These are phyloP conservation scores for Pseudorectes ferrugineus DNA, from an alignment of 2,113 vertebrate species.

Conservation along the genomic window DNA sequence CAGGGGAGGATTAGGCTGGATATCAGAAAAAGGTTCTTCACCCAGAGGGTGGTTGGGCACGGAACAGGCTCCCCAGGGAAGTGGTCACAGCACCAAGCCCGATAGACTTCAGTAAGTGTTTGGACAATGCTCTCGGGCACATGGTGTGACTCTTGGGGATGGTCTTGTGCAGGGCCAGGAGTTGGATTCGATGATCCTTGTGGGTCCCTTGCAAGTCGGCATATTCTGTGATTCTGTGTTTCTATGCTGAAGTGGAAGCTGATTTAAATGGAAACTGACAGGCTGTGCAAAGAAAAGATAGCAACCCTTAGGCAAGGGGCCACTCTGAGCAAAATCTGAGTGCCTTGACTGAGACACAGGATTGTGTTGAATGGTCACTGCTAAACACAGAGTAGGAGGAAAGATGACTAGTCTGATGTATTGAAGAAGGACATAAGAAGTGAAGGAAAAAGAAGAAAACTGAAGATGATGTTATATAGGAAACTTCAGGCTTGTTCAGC, in stretches of 20 bases:
- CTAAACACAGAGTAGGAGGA: background rate
- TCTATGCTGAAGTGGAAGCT: background rate
- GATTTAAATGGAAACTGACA: background rate
- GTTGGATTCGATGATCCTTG: fast-evolving
- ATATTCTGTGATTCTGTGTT: background rate
- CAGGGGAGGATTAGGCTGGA: fast-evolving
- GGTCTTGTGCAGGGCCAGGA: fast-evolving
- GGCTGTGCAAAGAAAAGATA: background rate
- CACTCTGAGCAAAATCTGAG: background rate
- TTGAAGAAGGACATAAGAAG: background rate
- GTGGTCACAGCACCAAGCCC: background rate
- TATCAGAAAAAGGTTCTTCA: background rate
- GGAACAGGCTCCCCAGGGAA: background rate
- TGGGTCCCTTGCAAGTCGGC: background rate
- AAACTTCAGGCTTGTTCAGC: background rate
- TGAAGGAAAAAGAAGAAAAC: background rate
- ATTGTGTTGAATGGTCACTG: background rate
- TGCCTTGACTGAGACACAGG: fast-evolving
- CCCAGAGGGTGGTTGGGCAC: fast-evolving
- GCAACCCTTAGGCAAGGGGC: background rate
- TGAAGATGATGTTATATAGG: background rate
- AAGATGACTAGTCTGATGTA: background rate
- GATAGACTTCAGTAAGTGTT: fast-evolving
- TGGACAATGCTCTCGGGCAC: fast-evolving
- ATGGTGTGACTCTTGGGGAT: background rate